These are phyloP conservation scores for Cephus spinipes DNA, from an alignment of 2,888 invertebrate species.

Conservation along the genomic window DNA sequence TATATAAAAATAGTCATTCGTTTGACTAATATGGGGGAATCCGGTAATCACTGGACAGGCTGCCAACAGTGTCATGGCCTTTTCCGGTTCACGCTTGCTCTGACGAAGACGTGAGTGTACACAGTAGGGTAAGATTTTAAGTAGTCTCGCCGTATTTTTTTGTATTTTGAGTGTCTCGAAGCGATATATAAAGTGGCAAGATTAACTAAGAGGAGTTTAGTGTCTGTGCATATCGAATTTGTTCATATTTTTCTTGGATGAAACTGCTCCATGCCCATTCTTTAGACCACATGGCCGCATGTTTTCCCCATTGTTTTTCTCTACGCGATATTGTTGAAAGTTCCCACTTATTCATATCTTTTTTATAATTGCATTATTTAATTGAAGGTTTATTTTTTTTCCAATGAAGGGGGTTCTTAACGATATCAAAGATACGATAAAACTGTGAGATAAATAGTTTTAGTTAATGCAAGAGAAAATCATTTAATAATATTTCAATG, in stretches of 20 bases:
- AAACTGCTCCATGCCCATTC: conserved; percentile 18
- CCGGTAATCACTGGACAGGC: conserved; percentile 42
- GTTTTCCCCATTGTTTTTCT: conserved; percentile 25
- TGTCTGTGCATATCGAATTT: not conserved
- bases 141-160: not conserved
- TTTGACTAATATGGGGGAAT: conserved; percentile 40
- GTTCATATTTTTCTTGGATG: not conserved
- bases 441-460: not conserved
- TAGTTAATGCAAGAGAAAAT: not conserved
- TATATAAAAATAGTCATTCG: not conserved
- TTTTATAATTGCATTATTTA: not conserved
- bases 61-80: conserved; percentile 59
- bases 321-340: not conserved
- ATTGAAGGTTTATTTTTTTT: not conserved
- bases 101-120: conserved; percentile 58
- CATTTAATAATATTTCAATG: not conserved
- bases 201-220: not conserved
- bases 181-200: not conserved
- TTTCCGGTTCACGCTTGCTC: conserved; percentile 67
- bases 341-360: not conserved
- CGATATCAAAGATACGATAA: not conserved
- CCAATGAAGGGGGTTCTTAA: not conserved
- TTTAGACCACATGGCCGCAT: conserved; percentile 53
- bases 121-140: conserved; percentile 43
- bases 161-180: not conserved